Percentiles rank a stretch among this genome's conserved stretches.
phyloP scores from a whole-genome alignment of 2,113 vertebrate species.

The Cavia porcellus region DNA sequence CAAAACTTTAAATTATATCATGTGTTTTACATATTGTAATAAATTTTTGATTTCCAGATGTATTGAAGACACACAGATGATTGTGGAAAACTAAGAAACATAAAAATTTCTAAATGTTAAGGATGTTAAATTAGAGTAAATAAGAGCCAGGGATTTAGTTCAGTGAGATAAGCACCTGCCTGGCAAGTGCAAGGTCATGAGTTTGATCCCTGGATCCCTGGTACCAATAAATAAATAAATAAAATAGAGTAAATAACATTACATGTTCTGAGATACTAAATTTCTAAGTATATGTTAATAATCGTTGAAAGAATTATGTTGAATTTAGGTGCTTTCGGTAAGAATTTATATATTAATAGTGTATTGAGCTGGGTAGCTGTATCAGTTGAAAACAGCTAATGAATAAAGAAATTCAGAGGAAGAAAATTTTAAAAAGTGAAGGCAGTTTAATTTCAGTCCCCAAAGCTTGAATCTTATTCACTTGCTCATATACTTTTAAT shows the following conservation, averaged over 20 bases:
- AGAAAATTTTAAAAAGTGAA: neutral
- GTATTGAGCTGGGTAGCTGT: neutral
- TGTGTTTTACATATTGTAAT: neutral
- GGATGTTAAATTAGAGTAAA: neutral
- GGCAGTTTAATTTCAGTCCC: neutral
- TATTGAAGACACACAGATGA: neutral
- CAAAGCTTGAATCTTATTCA: neutral
- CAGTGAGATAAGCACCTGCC: no score
- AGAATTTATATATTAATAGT: neutral
- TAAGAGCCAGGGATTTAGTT: no score
- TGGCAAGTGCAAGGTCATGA: no score
- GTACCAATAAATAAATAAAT: neutral
- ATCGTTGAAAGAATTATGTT: neutral
- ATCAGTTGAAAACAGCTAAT: neutral
- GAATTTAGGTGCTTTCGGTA: neutral
- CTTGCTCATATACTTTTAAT: neutral
- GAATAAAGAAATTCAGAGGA: neutral
- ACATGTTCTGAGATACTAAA: neutral
- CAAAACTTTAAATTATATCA: neutral
- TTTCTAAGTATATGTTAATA: neutral
- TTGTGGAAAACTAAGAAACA: neutral
- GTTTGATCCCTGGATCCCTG: no score
- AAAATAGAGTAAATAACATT: neutral
- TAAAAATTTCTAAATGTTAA: neutral
- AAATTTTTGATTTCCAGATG: neutral